These are phyloP conservation scores for Ericerus pela DNA, from an alignment of 1,140 invertebrate species.

Conservation along the genomic window DNA sequence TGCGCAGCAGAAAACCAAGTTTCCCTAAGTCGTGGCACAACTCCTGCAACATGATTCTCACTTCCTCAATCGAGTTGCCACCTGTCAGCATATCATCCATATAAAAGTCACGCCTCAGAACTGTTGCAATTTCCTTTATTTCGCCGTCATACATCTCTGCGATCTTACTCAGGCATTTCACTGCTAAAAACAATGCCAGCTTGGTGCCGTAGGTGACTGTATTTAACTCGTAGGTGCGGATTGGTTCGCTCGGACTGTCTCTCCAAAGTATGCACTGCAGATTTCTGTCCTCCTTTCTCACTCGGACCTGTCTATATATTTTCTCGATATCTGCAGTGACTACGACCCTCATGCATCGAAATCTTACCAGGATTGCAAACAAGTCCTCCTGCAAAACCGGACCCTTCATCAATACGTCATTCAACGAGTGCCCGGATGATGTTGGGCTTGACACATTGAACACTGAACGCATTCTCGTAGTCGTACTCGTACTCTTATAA, in stretches of 20 bases:
- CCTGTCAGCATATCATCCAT: background rate
- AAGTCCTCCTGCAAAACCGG: slow-evolving; percentile 29
- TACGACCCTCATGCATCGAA: slow-evolving; percentile 23
- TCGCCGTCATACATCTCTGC: background rate
- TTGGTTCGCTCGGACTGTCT: slow-evolving; percentile 17
- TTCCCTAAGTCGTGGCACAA: background rate
- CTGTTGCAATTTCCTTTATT: background rate
- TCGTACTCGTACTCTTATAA: background rate
- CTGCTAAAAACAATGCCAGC: slow-evolving; percentile 27
- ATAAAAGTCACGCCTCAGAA: no score
- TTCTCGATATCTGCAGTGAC: slow-evolving; percentile 17
- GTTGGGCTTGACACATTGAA: slow-evolving; percentile 28
- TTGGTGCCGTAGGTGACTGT: slow-evolving; percentile 28
- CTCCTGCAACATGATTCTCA: background rate
- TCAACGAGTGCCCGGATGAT: slow-evolving; percentile 21
- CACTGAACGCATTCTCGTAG: slow-evolving; percentile 21
- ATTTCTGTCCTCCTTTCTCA: slow-evolving; percentile 19
- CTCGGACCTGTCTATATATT: slow-evolving; percentile 14
- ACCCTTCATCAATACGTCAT: slow-evolving; percentile 24
- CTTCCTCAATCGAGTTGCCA: background rate
- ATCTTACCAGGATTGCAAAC: slow-evolving; percentile 27
- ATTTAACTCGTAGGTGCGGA: slow-evolving; percentile 24
- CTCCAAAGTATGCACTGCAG: slow-evolving; percentile 31
- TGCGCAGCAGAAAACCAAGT: background rate
- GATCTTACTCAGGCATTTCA: slow-evolving; percentile 23